Conservation (phyloP, 2,797 vertebrate species). For the Pristis pectinata region DNA sequence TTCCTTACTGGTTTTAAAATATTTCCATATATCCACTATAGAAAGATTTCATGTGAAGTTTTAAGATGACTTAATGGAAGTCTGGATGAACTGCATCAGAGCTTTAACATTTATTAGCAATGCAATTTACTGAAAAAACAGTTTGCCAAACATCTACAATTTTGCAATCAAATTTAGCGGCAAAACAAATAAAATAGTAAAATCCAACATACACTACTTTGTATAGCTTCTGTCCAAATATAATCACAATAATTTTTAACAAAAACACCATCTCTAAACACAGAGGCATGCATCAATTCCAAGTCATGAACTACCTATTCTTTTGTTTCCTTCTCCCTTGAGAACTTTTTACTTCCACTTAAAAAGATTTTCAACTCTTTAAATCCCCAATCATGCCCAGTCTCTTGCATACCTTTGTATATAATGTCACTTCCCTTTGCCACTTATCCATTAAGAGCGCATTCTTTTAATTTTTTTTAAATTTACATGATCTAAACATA, state of each 20-base stretch:
- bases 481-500: not conserved
- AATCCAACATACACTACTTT: not conserved
- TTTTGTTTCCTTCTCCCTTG: not conserved
- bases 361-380: not conserved
- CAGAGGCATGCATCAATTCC: not conserved
- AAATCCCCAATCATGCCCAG: not conserved
- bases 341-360: not conserved
- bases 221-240: not conserved
- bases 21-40: not conserved
- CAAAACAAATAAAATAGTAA: not conserved
- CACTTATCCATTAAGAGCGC: not conserved
- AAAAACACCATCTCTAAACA: not conserved
- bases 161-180: not conserved
- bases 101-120: not conserved
- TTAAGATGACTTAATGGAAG: not conserved
- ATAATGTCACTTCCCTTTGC: not conserved
- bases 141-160: not conserved
- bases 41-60: not conserved
- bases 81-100: not conserved
- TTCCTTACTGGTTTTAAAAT: not conserved
- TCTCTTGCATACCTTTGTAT: not conserved
- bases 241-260: not conserved
- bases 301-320: not conserved
- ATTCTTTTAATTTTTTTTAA: not conserved
- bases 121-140: not conserved